Base-by-base conservation (phyloP, 30 jellyfish, hydroid and myxozoan species). In the Aurelia sp. region DNA sequence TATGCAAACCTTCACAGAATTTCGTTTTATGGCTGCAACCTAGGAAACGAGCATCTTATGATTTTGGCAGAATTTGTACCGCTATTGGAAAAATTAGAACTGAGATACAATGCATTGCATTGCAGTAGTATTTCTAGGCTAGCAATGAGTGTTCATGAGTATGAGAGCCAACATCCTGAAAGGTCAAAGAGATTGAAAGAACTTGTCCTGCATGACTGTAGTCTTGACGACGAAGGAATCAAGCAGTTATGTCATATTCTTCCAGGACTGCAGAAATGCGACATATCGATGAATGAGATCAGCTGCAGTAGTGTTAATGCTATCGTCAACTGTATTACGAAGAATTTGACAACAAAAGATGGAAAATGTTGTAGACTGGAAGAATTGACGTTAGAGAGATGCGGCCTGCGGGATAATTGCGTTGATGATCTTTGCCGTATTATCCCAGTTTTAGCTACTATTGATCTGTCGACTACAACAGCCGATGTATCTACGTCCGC, bases 381-480 rank as follows among this genome's bases (percentile, higher is more conserved):
- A 51, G 48, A 21, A 9, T 33, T 78, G 35, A 33, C 27, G 4
- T 48, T 78, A 13, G 79, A 78, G 35, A 50, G 79, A 64, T 78
- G 89, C 73, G 62, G 67, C 12, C 13, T 78, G 16, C 20, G 52
- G 16, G 89, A 78, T 21, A 37, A 12, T 17, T 62, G 76, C 59
- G 50, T 78, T 8, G 18, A 6, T 31, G 66, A 62, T 61, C 79
- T 78, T 15, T 78, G 79, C 17, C 55, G 66, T 8, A 74, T 62
- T 7, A 78, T 78, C 51, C 89, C 89, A 16, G 20, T 35, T 11
- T 58, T 78, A 20, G 55, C 4, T 10, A 47, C 16, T 1, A 62
- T 78, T 11, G 55, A 78, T 47, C 64, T 78, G 6, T 78, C 89
- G 8, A 61, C 78, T 13, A 37, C 79, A 7, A 68, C 89, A 19